Evolutionary conservation across 2,888 invertebrate species (phyloP), one percentile per base, ranked within the genome.

Genomic region (Trileptium ribeirensis): DNA sequence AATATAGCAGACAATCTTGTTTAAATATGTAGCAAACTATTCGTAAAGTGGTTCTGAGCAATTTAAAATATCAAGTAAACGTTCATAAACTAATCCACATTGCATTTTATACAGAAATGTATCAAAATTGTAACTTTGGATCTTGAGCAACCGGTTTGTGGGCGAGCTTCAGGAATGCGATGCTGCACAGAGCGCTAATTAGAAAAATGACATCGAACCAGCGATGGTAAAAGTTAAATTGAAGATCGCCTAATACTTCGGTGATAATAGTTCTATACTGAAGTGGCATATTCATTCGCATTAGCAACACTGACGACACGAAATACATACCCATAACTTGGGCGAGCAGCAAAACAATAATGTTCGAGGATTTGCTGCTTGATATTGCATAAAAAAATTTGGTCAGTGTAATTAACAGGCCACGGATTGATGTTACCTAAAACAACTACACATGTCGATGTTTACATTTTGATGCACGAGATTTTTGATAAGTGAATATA

Each of bases 321-420:
- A 99, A 99, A 89, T 99, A 99, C 98, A 99, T 99, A 67, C 98
- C 98, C 99, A 99, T 99, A 86, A 99, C 94, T 91, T 99, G 97
- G 0, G 98, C 99, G 70, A 99, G 91, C 84, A 96, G 93, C 79
- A 99, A 90, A 1, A 99, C 98, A 85, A 99, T 97, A 81, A 99
- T 94, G 89, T 98, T 98, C 15, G 98, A 98, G 1, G 97, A 98
- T 90, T 98, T 98, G 85, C 95, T 96, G 86, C 97, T 98, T 0
- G 98, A 97, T 87, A 99, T 97, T 87, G 97, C 96, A 91, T 99
- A 97, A 92, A 99, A 99, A 89, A 99, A 99, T 96, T 99, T 99
- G 19, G 99, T 98, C 67, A 99, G 91, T 0, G 98, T 99, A 1
- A 99, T 92, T 81, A 99, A 91, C 75, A 99, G 91, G 1, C 99